phyloP scores from a whole-genome alignment of 2,113 vertebrate genomes.

The Chrysemys picta region DNA sequence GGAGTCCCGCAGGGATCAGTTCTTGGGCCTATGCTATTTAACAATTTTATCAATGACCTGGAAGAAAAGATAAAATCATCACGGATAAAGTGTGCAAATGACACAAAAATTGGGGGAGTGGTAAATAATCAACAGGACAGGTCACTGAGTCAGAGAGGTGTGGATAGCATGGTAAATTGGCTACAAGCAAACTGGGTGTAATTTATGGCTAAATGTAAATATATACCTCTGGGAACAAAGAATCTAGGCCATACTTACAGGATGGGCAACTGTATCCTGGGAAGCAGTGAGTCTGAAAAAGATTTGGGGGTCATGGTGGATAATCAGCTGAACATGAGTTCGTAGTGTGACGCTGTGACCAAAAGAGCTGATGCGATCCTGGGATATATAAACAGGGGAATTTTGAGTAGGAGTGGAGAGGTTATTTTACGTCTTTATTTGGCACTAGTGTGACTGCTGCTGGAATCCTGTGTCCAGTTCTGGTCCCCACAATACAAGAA shows the following conservation, averaged over 20 bases:
- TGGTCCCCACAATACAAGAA: not conserved
- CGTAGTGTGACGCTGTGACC: too few species aligned
- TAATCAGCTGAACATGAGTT: not conserved
- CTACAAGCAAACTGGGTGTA: not conserved
- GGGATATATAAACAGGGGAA: not conserved
- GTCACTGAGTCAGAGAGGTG: not conserved
- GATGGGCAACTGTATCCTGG: not conserved
- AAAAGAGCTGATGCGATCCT: too few species aligned
- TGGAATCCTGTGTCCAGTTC: not conserved
- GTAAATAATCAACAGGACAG: not conserved
- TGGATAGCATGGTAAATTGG: not conserved
- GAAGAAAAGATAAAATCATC: not conserved
- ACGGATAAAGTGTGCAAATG: not conserved
- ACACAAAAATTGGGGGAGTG: not conserved
- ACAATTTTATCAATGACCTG: not conserved
- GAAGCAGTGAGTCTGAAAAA: not conserved
- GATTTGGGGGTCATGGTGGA: not conserved
- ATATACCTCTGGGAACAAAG: not conserved
- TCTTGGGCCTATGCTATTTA: not conserved
- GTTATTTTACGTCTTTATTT: not conserved
- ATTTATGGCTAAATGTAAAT: not conserved
- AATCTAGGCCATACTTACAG: not conserved
- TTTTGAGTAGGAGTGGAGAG: not conserved
- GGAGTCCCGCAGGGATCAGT: not conserved
- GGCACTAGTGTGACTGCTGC: not conserved